Evolutionary conservation across 2,113 vertebrate genomes (phyloP).

Genomic region (Istiophorus platypterus): DNA sequence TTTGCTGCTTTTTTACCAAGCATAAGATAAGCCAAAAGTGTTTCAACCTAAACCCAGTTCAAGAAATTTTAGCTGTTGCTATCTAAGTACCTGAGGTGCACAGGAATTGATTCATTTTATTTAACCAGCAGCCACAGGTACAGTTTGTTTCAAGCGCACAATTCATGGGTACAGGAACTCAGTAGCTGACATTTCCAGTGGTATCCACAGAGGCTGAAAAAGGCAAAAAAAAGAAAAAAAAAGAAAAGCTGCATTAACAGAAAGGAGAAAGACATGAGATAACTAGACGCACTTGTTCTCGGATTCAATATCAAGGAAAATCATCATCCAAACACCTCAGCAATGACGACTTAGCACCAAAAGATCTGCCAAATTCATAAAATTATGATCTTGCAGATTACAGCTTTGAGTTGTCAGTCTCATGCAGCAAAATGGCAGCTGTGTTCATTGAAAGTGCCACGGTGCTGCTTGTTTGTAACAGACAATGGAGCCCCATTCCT

Average conservation of each 20-base stretch:
- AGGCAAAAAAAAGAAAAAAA: not conserved
- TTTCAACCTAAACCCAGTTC: not conserved
- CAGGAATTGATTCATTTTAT: slow-evolving; percentile 41
- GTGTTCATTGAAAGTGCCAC: not conserved
- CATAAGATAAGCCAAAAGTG: not conserved
- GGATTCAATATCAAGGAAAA: not conserved
- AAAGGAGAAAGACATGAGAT: not conserved
- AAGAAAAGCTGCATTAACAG: slow-evolving; percentile 16
- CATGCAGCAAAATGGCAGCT: not conserved
- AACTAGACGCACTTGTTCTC: not conserved
- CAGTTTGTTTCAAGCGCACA: not conserved
- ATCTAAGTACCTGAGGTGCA: slow-evolving; percentile 28
- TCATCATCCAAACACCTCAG: not conserved
- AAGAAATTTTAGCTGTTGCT: slow-evolving; percentile 13
- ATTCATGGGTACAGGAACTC: slow-evolving; percentile 8
- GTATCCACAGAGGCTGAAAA: slow-evolving; percentile 7
- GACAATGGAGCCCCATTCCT: slow-evolving; percentile 21
- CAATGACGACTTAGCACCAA: not conserved
- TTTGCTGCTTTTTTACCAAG: not conserved
- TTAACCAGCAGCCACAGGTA: slow-evolving; percentile 13
- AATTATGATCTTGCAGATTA: not conserved
- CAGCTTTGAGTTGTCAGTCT: not conserved
- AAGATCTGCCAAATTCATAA: not conserved
- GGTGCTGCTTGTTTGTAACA: slow-evolving; percentile 14
- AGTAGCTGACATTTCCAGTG: not conserved